Evolutionary conservation across 53 echinoderm and acorn worm species (phyloP).

Genomic region (Holothuria leucospilota): DNA sequence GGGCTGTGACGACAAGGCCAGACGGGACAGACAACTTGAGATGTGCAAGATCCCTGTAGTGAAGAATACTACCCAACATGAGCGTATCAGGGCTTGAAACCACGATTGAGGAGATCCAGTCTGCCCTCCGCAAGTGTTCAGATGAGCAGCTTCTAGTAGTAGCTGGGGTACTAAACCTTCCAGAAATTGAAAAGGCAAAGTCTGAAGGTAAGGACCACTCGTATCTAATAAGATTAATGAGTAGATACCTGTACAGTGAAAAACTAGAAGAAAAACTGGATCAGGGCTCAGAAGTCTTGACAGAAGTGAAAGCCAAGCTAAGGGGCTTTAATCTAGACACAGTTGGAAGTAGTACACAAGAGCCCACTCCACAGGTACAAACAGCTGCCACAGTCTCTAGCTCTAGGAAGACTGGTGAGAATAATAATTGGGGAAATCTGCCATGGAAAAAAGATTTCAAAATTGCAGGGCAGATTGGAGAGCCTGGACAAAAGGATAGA

Average conservation of each 20-base stretch:
- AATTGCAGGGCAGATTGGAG: conserved; percentile 63
- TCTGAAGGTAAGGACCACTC: too few relatives aligned
- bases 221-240: conserved; percentile 13
- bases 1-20: too few relatives aligned
- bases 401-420: neutral
- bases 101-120: too few relatives aligned
- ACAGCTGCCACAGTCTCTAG: too few relatives aligned
- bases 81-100: conserved; percentile 14
- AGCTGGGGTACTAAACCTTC: conserved; percentile 11
- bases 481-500: too few relatives aligned
- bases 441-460: conserved; percentile 53
- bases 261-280: neutral
- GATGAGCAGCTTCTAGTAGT: conserved; percentile 4
- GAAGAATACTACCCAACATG: too few relatives aligned
- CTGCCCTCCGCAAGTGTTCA: neutral
- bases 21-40: too few relatives aligned
- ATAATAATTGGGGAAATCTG: too few relatives aligned
- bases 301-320: conserved; percentile 1
- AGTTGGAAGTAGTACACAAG: neutral
- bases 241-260: conserved; percentile 13
- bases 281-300: neutral
- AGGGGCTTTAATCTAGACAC: conserved; percentile 1
- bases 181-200: conserved; percentile 15
- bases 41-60: too few relatives aligned
- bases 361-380: neutral